Percentiles rank a stretch among this genome's conserved stretches.
phyloP scores from a whole-genome alignment of 2,888 invertebrate genomes.

The Rhyacophila evoluta region DNA sequence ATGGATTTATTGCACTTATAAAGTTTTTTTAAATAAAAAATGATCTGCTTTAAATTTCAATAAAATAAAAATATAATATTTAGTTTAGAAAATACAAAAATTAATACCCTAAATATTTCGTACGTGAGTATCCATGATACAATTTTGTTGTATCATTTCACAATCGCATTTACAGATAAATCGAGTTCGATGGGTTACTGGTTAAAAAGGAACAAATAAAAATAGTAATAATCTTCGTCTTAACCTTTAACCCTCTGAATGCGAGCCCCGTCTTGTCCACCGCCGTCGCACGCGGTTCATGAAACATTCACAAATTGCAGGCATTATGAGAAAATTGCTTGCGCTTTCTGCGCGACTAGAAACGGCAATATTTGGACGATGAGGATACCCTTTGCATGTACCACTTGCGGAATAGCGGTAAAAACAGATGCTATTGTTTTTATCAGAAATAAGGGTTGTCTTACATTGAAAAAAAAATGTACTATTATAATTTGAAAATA shows the following conservation, averaged over 20 bases:
- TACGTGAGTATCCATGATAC: too few species aligned
- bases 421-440: slow-evolving; percentile 12
- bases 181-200: too few species aligned
- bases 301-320: slow-evolving; percentile 29
- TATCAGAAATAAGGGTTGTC: background rate
- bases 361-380: slow-evolving; percentile 8
- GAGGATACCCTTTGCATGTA: background rate
- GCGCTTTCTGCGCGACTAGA: slow-evolving; percentile 9
- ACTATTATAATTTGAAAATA: too few species aligned
- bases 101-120: too few species aligned
- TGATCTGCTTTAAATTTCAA: too few species aligned
- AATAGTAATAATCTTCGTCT: background rate
- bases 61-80: too few species aligned
- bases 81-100: too few species aligned
- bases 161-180: too few species aligned
- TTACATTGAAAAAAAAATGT: too few species aligned
- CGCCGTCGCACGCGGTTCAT: slow-evolving; percentile 30
- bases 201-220: background rate
- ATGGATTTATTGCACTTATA: too few species aligned
- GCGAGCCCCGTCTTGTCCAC: background rate
- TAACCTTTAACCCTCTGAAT: slow-evolving; percentile 1
- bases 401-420: background rate
- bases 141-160: too few species aligned
- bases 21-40: too few species aligned
- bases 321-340: slow-evolving; percentile 40